Conservation (phyloP, 2,113 vertebrate species). For the Caranx ignobilis region DNA sequence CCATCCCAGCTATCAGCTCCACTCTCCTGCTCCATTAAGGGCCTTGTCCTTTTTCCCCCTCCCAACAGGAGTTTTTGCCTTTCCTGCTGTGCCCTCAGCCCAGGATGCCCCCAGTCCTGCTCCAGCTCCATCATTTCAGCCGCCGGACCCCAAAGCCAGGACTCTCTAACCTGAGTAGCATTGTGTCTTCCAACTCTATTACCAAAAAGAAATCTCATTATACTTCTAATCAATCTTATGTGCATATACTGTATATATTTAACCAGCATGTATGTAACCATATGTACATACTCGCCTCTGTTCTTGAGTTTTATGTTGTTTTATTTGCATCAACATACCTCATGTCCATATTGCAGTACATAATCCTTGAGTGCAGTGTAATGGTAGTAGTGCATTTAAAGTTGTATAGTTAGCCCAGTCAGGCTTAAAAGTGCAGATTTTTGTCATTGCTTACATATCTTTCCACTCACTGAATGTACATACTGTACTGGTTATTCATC, state of each 20-base stretch:
- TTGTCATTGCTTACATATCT: constrained; percentile 41
- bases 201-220: constrained; percentile 67
- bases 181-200: constrained; percentile 75
- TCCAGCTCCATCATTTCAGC: constrained; percentile 64
- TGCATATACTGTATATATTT: constrained; percentile 76
- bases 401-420: constrained; percentile 40
- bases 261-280: constrained; percentile 72
- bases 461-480: constrained; percentile 54
- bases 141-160: constrained; percentile 73
- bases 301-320: constrained; percentile 48
- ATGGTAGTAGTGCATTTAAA: constrained; percentile 40
- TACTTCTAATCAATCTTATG: constrained; percentile 59
- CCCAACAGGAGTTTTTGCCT: constrained; percentile 70
- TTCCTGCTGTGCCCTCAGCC: constrained; percentile 66
- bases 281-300: constrained; percentile 69
- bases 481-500: constrained; percentile 51
- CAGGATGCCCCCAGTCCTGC: constrained; percentile 57
- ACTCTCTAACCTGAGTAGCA: constrained; percentile 77
- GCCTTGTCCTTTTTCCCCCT: constrained; percentile 58
- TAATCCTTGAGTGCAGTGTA: constrained; percentile 49
- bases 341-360: constrained; percentile 55
- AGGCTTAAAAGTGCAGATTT: constrained; percentile 42
- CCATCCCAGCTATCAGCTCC: constrained; percentile 34
- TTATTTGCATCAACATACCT: constrained; percentile 67
- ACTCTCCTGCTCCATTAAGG: constrained; percentile 47